Evolutionary conservation across 2,797 vertebrate genomes (phyloP), one percentile per base, ranked within the genome.

Genomic region (Botia kubotai): DNA sequence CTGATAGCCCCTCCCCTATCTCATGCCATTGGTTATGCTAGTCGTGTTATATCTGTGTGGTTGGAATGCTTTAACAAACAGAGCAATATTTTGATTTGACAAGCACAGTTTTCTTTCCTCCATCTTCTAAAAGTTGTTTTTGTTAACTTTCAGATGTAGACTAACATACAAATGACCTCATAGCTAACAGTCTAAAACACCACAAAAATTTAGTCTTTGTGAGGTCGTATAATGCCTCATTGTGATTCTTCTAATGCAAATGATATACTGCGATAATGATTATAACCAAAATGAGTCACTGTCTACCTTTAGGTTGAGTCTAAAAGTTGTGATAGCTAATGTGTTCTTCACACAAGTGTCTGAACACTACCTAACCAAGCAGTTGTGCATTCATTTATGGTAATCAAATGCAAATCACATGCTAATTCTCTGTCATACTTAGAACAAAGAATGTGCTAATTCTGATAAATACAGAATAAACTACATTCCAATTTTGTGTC

Each of bases 321-420:
- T 39, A 62, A 65, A 53, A 53, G 3, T 7, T 33, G 11, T 39
- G 48, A 66, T 55, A 53, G 74, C 26, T 63, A 17, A 75, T 29
- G 12, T 66, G 33, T 14, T 75, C 43, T 65, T 75, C 12, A 65
- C 23, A 65, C 1, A 8, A 50, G 73, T 75, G 19, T 7, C n/a
- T 53, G 17, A 53, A 29, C n/a, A 66, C 23, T 52, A 75, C 33
- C n/a, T 17, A 55, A 67, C 53, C 33, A 67, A 55, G n/a, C 19
- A 43, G 6, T 8, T 43, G 39, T 43, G 12, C 19, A 29, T 23
- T 67, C 12, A 55, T 76, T 76, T 23, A 48, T 8, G n/a, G 0
- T 26, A 77, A 57, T 57, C 26, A 26, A 26, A 77, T 67, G 75
- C 33, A 23, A 43, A 68, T 6, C 10, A 55, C 57, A 43, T 77